A percentile compares a stretch with the other conserved stretches of the same genome.
Evolutionary conservation across 2,113 vertebrate species (phyloP).

Genomic region (Epinephelus fuscoguttatus): DNA sequence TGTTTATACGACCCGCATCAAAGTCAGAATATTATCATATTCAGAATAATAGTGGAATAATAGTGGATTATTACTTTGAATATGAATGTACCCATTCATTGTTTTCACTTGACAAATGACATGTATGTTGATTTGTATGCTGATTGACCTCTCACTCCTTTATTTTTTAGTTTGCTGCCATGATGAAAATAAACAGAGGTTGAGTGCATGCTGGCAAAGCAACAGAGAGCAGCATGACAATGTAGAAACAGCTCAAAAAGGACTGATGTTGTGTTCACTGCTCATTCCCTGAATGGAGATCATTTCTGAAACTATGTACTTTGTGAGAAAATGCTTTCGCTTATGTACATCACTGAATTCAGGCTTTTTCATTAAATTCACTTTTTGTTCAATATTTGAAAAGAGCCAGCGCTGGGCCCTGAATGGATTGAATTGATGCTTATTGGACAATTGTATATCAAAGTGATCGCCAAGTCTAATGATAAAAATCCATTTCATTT

Average conservation of each 20-base stretch:
- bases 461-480: conserved; percentile 44
- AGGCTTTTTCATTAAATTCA: conserved; percentile 69
- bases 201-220: conserved; percentile 40
- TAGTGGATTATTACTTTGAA: no score
- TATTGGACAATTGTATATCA: conserved; percentile 56
- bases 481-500: conserved; percentile 70
- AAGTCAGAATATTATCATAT: no score
- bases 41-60: no score
- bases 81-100: conserved; percentile 22
- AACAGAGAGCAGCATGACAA: conserved; percentile 45
- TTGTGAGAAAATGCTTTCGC: conserved; percentile 58
- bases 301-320: conserved; percentile 63
- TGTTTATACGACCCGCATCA: no score
- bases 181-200: conserved; percentile 56
- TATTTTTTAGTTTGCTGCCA: conserved; percentile 34
- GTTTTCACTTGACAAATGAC: conserved; percentile 42
- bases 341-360: conserved; percentile 53
- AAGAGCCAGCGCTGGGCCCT: conserved; percentile 30
- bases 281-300: conserved; percentile 75
- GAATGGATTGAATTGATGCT: conserved; percentile 62
- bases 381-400: conserved; percentile 66
- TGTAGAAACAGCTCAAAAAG: conserved; percentile 61
- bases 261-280: conserved; percentile 70
- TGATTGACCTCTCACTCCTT: conserved; percentile 20
- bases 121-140: conserved; percentile 19